These are phyloP conservation scores for Campylomormyrus numenius DNA, from an alignment of 2,113 vertebrate genomes.

Conservation along the genomic window DNA sequence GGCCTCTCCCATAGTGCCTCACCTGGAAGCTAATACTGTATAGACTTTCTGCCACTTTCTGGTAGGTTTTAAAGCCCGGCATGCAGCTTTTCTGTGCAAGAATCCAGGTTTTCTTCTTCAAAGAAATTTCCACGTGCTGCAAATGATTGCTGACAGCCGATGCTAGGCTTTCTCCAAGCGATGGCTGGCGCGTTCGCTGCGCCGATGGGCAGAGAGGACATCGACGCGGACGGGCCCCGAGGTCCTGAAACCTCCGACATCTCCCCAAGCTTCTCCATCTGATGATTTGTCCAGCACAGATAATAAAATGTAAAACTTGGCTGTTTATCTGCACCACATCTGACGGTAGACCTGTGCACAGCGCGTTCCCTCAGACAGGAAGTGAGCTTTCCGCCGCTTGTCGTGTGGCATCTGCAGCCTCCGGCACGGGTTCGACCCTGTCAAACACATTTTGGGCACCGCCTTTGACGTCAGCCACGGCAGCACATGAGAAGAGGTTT, in stretches of 20 bases:
- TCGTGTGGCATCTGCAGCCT: not conserved
- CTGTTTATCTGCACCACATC: not conserved
- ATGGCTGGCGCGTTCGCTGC: not conserved
- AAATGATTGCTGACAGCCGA: not conserved
- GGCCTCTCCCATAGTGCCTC: not conserved
- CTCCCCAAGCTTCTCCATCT: not conserved
- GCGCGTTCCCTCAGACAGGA: constrained; percentile 17
- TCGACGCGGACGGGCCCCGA: not conserved
- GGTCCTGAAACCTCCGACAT: not conserved
- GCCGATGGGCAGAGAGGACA: not conserved
- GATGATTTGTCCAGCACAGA: not conserved
- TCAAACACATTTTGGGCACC: not conserved
- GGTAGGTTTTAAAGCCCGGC: not conserved
- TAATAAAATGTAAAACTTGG: not conserved
- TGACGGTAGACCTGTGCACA: not conserved
- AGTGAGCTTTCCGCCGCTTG: not conserved
- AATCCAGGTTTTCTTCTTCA: not conserved
- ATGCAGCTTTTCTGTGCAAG: not conserved
- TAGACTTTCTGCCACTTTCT: not conserved
- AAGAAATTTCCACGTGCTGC: not conserved
- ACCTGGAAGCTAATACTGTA: not conserved
- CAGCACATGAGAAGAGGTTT: not conserved
- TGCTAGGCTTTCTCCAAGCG: not conserved
- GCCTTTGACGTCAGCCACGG: constrained; percentile 28
- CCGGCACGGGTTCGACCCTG: not conserved